Percentiles rank a stretch among this genome's conserved stretches.
Conservation (phyloP, 1,140 invertebrate genomes). For the Dreissena polymorpha region DNA sequence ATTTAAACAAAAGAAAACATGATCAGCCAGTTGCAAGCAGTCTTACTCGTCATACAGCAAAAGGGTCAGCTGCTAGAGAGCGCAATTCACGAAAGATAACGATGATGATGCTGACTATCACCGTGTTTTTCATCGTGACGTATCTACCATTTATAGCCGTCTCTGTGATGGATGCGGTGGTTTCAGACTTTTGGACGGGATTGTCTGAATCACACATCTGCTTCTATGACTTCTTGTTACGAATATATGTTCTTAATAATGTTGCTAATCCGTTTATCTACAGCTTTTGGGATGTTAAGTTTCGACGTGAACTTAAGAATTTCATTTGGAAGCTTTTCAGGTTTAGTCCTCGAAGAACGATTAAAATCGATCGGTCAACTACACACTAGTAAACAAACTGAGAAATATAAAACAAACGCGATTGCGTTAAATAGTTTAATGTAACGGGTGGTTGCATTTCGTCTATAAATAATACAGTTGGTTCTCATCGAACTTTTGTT, state of each 20-base stretch:
- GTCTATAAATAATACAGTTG: too few species aligned
- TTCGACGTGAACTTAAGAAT: neutral
- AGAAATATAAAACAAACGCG: too few species aligned
- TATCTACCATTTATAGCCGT: constrained; percentile 61
- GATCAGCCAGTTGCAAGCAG: constrained; percentile 1
- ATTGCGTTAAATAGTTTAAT: too few species aligned
- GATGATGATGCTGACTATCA: constrained; percentile 62
- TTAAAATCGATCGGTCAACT: too few species aligned
- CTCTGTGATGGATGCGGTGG: constrained; percentile 45
- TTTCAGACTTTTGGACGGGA: constrained; percentile 33
- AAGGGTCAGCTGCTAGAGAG: neutral
- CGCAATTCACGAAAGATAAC: constrained; percentile 47
- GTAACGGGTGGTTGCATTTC: too few species aligned
- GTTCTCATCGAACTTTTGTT: too few species aligned
- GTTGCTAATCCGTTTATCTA: constrained; percentile 66
- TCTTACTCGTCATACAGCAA: too few species aligned
- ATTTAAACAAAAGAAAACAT: constrained; percentile 4
- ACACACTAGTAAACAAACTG: too few species aligned
- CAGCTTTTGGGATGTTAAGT: constrained; percentile 54
- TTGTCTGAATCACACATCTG: neutral
- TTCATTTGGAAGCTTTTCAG: too few species aligned
- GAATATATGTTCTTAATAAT: constrained; percentile 65
- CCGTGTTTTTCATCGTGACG: constrained; percentile 57
- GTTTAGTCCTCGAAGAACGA: too few species aligned
- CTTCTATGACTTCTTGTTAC: constrained; percentile 47